A percentile compares a stretch with the other conserved stretches of the same genome.
These are phyloP conservation scores for Pristionchus entomophagus DNA, from an alignment of 2,888 invertebrate species.

Conservation along the genomic window DNA sequence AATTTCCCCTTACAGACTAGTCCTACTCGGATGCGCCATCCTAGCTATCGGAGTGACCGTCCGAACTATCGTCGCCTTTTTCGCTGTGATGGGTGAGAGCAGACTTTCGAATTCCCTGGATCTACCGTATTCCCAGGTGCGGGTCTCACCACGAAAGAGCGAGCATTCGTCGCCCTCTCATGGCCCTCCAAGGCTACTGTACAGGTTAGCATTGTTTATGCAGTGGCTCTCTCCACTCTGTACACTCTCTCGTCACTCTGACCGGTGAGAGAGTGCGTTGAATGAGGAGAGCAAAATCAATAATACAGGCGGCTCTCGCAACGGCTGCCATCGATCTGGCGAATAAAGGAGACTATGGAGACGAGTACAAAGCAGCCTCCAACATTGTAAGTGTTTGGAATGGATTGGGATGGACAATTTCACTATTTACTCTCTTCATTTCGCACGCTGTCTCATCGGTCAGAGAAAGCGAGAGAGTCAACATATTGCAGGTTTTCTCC, in stretches of 20 bases:
- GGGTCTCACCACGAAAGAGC: conserved; percentile 89
- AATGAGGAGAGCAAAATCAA: not conserved
- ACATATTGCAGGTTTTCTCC: conserved; percentile 51
- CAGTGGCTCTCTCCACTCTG: not conserved
- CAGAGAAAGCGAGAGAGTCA: not conserved
- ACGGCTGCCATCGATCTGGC: conserved; percentile 77
- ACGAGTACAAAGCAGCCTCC: conserved; percentile 20
- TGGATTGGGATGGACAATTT: not conserved
- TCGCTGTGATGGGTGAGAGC: conserved; percentile 73
- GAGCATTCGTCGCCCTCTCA: conserved; percentile 89
- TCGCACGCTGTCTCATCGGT: not conserved
- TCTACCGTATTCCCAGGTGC: conserved; percentile 80
- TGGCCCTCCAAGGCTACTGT: conserved; percentile 87
- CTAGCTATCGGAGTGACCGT: conserved; percentile 83
- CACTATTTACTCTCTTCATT: too few relatives aligned
- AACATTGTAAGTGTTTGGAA: not conserved
- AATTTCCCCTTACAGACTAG: not conserved
- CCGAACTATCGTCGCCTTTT: conserved; percentile 78
- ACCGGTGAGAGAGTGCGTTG: not conserved
- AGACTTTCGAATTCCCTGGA: too few relatives aligned
- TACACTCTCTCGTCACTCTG: too few relatives aligned
- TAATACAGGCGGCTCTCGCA: conserved; percentile 77
- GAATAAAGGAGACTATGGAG: not conserved
- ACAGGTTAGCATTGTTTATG: conserved; percentile 76
- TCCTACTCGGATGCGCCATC: conserved; percentile 80